Evolutionary conservation across 2,113 vertebrate genomes (phyloP).

Genomic region (Lagopus muta): DNA sequence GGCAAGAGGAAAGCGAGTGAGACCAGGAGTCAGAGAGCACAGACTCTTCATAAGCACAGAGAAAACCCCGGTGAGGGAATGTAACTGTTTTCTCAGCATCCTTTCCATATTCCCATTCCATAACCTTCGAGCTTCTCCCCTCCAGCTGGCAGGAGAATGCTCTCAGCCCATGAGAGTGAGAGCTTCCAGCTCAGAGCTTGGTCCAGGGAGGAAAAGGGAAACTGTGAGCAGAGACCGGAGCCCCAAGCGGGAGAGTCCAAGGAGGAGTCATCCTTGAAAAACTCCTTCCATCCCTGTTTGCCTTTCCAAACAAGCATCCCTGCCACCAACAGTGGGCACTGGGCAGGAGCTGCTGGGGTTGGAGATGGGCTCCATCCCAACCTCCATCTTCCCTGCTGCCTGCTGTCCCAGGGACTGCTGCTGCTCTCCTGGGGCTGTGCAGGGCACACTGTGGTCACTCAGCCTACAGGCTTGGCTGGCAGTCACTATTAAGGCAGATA

Average conservation of each 20-base stretch:
- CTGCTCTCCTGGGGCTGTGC: not conserved
- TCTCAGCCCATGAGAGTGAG: conserved; percentile 37
- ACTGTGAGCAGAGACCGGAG: conserved; percentile 72
- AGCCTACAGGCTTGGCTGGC: not conserved
- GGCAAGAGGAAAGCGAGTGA: not conserved
- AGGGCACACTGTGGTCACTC: not conserved
- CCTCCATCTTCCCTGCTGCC: conserved; percentile 63
- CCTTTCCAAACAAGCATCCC: conserved; percentile 68
- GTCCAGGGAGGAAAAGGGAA: conserved; percentile 70
- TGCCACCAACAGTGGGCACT: conserved; percentile 50
- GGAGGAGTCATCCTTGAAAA: conserved; percentile 70
- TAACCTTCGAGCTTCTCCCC: conserved; percentile 46
- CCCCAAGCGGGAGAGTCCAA: conserved; percentile 63
- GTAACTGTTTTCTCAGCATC: conserved; percentile 65
- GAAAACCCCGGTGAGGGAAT: conserved; percentile 59
- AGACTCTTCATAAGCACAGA: conserved; percentile 26
- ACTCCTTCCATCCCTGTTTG: conserved; percentile 75
- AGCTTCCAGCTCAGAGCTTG: conserved; percentile 59
- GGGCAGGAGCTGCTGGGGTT: conserved; percentile 49
- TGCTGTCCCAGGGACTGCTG: not conserved
- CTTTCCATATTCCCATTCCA: conserved; percentile 65
- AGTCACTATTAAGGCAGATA: conserved; percentile 6
- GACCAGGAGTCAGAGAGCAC: not conserved
- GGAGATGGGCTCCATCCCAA: conserved; percentile 44
- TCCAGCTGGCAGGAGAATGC: conserved; percentile 37